These are phyloP conservation scores for Caenorhabditis latens DNA, from an alignment of 1,140 invertebrate species.

Conservation along the genomic window DNA sequence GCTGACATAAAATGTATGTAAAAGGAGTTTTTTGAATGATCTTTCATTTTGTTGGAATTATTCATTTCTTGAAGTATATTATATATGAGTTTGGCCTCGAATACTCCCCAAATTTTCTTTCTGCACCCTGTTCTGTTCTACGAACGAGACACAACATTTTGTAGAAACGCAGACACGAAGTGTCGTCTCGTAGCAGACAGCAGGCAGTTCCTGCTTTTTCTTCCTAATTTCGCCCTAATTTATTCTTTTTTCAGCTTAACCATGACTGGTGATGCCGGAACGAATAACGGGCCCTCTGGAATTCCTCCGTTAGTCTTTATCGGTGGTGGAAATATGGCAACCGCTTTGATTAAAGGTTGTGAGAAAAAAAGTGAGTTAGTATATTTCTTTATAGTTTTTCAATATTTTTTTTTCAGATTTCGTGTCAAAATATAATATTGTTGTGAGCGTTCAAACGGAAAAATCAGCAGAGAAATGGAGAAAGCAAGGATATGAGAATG, in stretches of 20 bases:
- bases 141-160: no score
- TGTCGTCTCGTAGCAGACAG: neutral
- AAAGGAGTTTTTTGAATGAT: no score
- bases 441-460: conserved; percentile 1
- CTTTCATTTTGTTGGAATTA: no score
- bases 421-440: neutral
- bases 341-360: conserved; percentile 13
- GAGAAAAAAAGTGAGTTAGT: neutral
- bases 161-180: neutral
- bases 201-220: neutral
- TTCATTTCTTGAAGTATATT: no score
- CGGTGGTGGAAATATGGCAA: conserved; percentile 27
- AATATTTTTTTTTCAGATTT: conserved; percentile 1
- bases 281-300: conserved; percentile 7
- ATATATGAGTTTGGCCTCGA: no score
- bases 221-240: no score
- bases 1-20: no score
- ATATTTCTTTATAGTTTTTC: neutral
- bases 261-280: neutral
- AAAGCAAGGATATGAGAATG: neutral
- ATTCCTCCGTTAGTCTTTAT: neutral
- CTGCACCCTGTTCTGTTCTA: no score
- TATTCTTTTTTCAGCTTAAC: neutral
- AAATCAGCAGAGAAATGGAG: conserved; percentile 42
- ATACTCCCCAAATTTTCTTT: no score